These are phyloP conservation scores for Merodon equestris DNA, from an alignment of 2,888 invertebrate species.

Conservation along the genomic window DNA sequence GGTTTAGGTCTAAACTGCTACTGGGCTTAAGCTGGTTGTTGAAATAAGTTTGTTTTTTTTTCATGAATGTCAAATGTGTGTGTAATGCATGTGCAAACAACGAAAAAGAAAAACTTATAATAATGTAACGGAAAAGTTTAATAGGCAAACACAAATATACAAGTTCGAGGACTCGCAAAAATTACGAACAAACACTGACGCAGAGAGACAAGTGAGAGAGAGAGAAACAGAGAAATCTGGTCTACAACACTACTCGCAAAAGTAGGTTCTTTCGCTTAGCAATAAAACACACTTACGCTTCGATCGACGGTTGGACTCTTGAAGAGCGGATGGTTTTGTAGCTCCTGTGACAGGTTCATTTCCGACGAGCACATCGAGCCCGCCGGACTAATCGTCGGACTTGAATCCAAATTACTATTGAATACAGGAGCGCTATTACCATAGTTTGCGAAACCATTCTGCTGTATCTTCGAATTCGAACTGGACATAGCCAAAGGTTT, in stretches of 20 bases:
- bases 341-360: slow-evolving; percentile 82
- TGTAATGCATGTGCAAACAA: slow-evolving; percentile 68
- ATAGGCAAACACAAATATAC: slow-evolving; percentile 64
- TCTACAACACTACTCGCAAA: no score
- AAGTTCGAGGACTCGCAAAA: slow-evolving; percentile 67
- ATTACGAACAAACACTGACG: no score
- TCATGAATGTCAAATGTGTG: slow-evolving; percentile 69
- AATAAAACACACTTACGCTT: slow-evolving; percentile 80
- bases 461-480: no score
- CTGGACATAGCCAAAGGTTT: slow-evolving; percentile 76
- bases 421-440: slow-evolving; percentile 70
- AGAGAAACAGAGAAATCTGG: no score
- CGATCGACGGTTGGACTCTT: slow-evolving; percentile 83
- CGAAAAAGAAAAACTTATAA: slow-evolving; percentile 70
- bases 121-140: slow-evolving; percentile 69
- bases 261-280: no score
- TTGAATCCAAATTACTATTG: slow-evolving; percentile 75
- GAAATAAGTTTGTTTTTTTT: no score
- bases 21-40: slow-evolving; percentile 77
- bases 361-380: slow-evolving; percentile 78
- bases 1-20: slow-evolving; percentile 73
- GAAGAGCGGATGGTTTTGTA: slow-evolving; percentile 79
- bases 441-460: slow-evolving; percentile 73
- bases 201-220: no score
- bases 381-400: slow-evolving; percentile 78